Percentiles rank a stretch among this genome's conserved stretches.
phyloP scores from a whole-genome alignment of 37 sponge, comb jelly and placozoan genomes.

The Axinella damicornis region DNA sequence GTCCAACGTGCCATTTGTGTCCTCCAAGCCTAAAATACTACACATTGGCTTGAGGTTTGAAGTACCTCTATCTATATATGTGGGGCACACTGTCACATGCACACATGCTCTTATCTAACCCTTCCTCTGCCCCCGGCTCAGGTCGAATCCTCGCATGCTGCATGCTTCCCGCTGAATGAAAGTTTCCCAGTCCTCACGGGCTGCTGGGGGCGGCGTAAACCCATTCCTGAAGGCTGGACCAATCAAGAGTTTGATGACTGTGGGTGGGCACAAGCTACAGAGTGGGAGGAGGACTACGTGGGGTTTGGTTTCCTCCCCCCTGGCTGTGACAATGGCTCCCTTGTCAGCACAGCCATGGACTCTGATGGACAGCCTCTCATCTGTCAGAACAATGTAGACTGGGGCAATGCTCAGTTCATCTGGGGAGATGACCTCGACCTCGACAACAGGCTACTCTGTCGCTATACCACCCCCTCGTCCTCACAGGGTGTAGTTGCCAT shows the following conservation, averaged over 20 bases:
- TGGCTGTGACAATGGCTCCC: constrained; percentile 24
- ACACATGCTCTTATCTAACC: too few species aligned
- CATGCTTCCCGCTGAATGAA: too few species aligned
- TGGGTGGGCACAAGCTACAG: constrained; percentile 45
- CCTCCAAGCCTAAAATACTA: too few species aligned
- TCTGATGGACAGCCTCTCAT: constrained; percentile 10
- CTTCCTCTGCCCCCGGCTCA: too few species aligned
- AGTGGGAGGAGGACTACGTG: constrained; percentile 12
- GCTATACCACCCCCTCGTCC: too few species aligned
- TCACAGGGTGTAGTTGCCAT: too few species aligned
- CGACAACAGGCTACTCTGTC: constrained; percentile 60
- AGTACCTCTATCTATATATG: too few species aligned
- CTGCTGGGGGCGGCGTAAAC: too few species aligned
- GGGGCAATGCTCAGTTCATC: constrained; percentile 58
- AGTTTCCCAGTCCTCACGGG: neutral
- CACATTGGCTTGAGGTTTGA: too few species aligned
- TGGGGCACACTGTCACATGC: too few species aligned
- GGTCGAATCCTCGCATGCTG: too few species aligned
- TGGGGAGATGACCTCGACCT: constrained; percentile 51
- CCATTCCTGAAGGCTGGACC: constrained; percentile 41
- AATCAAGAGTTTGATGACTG: constrained; percentile 46
- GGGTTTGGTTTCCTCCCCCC: constrained; percentile 21
- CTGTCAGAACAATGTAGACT: constrained; percentile 47
- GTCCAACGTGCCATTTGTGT: too few species aligned
- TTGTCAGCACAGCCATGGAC: constrained; percentile 30